These are phyloP conservation scores for Petrolisthes cinctipes DNA, from an alignment of 2,888 invertebrate species.

Conservation along the genomic window DNA sequence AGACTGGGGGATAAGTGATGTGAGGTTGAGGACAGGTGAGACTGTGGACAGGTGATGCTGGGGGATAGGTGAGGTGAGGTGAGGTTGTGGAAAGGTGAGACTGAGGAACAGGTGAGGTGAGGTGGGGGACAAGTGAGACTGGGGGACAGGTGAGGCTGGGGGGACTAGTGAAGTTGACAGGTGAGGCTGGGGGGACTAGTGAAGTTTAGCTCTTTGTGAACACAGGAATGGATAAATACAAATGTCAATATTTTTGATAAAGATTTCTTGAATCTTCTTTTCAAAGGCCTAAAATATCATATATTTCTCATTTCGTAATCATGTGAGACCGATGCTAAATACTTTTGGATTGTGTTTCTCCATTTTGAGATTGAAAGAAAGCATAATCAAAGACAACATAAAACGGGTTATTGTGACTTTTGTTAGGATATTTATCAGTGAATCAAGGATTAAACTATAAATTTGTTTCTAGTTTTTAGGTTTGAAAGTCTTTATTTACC, in stretches of 20 bases:
- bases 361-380: no score
- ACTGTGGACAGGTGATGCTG: neutral
- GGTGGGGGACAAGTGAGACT: neutral
- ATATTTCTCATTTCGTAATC: no score
- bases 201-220: neutral
- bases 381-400: no score
- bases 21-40: neutral
- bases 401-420: no score
- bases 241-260: neutral
- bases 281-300: neutral
- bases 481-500: no score
- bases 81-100: neutral
- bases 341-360: no score
- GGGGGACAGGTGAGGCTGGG: neutral
- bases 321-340: no score
- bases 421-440: no score
- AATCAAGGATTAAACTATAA: no score
- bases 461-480: no score
- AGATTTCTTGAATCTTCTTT: neutral
- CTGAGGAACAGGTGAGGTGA: neutral
- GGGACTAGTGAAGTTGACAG: neutral
- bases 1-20: neutral
- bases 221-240: neutral
- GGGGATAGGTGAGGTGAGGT: neutral
- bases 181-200: neutral